Evolutionary conservation across 2,888 invertebrate species (phyloP), one percentile per base, ranked within the genome.

Genomic region (Diplolepis rosae): DNA sequence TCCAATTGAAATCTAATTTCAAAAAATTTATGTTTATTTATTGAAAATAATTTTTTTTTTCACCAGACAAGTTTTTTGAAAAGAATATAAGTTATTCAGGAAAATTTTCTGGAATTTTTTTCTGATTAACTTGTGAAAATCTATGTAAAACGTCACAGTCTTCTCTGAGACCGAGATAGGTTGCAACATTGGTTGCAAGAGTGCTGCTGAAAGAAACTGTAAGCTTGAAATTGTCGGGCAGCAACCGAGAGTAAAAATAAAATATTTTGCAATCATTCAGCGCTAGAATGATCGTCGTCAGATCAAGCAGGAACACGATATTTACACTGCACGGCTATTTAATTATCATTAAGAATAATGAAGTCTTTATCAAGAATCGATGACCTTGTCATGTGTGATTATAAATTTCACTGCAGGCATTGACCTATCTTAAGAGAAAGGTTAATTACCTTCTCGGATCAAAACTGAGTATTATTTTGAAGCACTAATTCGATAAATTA

Each of bases 81-180:
- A 18, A 18, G 18, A 45, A 9, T 22, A 45, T 45, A 45, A 45
- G 9, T 18, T 45, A 18, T 45, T 18, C 70, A 50, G 71, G 70
- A 30, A 68, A 68, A 35, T 73, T 74, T 77, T 78, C 77, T 74
- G 65, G 67, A 68, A 76, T 75, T 70, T 71, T 73, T 69, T 54
- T 22, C 52, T 18, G 45, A 32, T 68, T 66, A 66, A n/a, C 35
- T 39, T 28, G 30, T 22, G 42, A 45, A 27, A 42, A 61, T 39
- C 35, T 39, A 7, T 56, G 39, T 22, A 35, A 39, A 24, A 13
- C 35, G 61, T 61, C 22, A 22, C 39, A 39, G 39, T 61, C 39
- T 61, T 61, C 35, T 39, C n/a, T 11, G 11, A 35, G 61, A 39
- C 24, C 27, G 15, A 39, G 24, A 22, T 39, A 13, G 11, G 24